These are phyloP conservation scores for Agrotis clavis DNA, from an alignment of 2,888 invertebrate genomes.

Conservation along the genomic window DNA sequence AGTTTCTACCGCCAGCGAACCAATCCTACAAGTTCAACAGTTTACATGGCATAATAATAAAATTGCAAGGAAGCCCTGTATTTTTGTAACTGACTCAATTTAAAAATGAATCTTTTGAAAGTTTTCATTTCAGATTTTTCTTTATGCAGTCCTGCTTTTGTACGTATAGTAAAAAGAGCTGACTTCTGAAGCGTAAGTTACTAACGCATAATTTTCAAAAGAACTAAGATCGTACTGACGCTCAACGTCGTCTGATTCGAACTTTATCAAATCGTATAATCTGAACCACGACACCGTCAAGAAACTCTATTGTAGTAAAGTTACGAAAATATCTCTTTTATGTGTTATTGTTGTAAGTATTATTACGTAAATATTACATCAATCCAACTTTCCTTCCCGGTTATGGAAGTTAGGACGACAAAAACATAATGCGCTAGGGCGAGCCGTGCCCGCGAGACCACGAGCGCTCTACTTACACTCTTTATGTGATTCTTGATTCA, in stretches of 20 bases:
- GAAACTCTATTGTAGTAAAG: constrained; percentile 49
- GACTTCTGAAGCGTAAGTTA: not conserved
- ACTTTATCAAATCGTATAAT: constrained; percentile 39
- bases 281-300: constrained; percentile 39
- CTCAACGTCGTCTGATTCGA: constrained; percentile 4
- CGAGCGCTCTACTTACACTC: constrained; percentile 43
- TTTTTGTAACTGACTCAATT: not conserved
- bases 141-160: not conserved
- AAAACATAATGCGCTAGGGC: constrained; percentile 73
- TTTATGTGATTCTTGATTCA: constrained; percentile 41
- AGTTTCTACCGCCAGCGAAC: too few species aligned
- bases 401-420: constrained; percentile 72
- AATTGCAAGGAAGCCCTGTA: not conserved
- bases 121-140: constrained; percentile 4
- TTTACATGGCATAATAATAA: not conserved
- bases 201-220: not conserved
- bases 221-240: not conserved
- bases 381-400: constrained; percentile 77
- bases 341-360: constrained; percentile 62
- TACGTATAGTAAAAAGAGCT: constrained; percentile 4
- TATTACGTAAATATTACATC: constrained; percentile 77
- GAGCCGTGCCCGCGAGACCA: constrained; percentile 56
- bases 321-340: constrained; percentile 67
- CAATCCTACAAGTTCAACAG: too few species aligned
- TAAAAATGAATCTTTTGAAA: not conserved